These are phyloP conservation scores for Petaurus breviceps DNA, from an alignment of 2,113 vertebrate species.

Conservation along the genomic window DNA sequence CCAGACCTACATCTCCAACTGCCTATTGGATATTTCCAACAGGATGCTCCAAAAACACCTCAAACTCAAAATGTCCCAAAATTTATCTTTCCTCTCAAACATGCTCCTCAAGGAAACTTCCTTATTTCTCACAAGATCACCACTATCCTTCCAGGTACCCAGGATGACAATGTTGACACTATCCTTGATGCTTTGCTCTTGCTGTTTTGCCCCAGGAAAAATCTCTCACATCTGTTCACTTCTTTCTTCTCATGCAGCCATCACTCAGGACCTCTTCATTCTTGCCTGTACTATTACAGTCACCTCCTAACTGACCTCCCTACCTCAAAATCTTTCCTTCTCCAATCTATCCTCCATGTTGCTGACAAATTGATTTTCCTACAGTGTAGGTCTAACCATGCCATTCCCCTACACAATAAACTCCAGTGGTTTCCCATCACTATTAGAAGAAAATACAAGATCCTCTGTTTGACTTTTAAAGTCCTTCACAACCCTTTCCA, in stretches of 20 bases:
- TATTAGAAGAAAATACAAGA: neutral
- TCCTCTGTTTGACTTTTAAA: neutral
- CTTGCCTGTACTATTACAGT: neutral
- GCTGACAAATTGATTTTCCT: neutral
- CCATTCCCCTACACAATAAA: neutral
- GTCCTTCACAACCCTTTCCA: neutral
- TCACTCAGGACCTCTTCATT: neutral
- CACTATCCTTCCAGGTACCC: neutral
- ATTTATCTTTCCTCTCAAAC: neutral
- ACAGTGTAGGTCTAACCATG: neutral
- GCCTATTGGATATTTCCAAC: no score
- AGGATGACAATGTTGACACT: neutral
- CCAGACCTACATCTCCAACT: no score
- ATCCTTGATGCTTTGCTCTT: neutral
- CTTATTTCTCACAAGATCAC: neutral
- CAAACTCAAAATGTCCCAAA: neutral
- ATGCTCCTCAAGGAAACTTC: neutral
- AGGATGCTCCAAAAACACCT: neutral
- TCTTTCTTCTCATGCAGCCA: neutral
- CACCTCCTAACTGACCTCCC: neutral
- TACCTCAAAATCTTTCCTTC: neutral
- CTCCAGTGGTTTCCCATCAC: neutral
- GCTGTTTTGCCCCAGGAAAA: neutral
- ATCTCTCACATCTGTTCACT: neutral
- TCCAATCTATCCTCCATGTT: neutral